Evolutionary conservation across 2,113 vertebrate genomes (phyloP).

Genomic region (Microcebus tavaratra): DNA sequence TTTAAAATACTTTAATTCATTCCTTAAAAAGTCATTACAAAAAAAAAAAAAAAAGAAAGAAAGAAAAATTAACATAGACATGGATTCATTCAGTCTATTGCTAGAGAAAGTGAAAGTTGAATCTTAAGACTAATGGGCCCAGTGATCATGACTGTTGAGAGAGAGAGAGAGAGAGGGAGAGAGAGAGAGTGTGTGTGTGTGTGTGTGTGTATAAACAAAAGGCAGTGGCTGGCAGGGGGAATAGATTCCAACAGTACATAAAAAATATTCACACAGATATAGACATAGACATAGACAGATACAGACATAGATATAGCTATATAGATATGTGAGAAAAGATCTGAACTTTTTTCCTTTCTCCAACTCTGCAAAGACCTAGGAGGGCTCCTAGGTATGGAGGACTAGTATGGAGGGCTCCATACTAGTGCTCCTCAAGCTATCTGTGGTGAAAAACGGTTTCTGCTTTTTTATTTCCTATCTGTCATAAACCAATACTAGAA

Average conservation of each 20-base stretch:
- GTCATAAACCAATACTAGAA: background rate
- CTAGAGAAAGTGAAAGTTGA: constrained; percentile 3
- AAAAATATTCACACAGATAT: background rate
- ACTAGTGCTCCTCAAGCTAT: background rate
- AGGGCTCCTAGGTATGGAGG: background rate
- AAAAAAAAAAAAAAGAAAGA: constrained; percentile 23
- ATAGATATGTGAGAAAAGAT: background rate
- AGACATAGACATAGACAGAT: background rate
- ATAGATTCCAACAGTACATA: background rate
- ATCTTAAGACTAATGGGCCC: background rate
- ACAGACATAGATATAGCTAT: no score
- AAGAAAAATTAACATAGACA: background rate
- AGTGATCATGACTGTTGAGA: background rate
- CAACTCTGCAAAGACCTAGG: background rate
- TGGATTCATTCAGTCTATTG: background rate
- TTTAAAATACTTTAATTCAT: background rate
- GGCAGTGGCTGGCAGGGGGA: background rate
- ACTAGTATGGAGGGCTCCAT: background rate
- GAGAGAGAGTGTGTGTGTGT: background rate
- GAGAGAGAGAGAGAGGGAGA: background rate
- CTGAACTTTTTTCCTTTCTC: background rate
- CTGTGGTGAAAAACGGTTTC: background rate
- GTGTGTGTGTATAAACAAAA: background rate
- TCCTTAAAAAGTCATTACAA: background rate
- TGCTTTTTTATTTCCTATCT: background rate